These are phyloP conservation scores for Agapornis canus DNA, from an alignment of 2,797 vertebrate species.

Conservation along the genomic window DNA sequence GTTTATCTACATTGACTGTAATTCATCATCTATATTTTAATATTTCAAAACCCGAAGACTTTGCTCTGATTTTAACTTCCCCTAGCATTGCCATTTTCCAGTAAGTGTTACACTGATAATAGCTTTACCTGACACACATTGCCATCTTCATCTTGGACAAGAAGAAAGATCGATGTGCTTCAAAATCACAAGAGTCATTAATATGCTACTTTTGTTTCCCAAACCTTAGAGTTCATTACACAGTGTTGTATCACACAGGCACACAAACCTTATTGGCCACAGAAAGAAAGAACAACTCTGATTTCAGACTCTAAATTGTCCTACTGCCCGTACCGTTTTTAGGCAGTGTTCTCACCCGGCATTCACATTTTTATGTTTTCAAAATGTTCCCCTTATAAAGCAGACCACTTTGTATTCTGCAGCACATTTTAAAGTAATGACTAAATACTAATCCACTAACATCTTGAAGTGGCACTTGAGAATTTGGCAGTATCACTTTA, in stretches of 20 bases:
- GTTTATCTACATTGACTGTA: constrained; percentile 17
- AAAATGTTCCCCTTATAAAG: not conserved
- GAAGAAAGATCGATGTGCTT: not conserved
- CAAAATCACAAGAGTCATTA: not conserved
- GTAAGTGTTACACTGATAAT: not conserved
- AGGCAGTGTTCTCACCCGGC: not conserved
- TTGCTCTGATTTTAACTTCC: not conserved
- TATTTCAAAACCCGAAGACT: not conserved
- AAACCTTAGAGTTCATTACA: not conserved
- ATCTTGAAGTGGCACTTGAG: not conserved
- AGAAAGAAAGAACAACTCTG: not conserved
- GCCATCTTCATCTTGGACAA: not conserved
- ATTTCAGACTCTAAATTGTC: not conserved
- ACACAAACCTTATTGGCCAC: not conserved
- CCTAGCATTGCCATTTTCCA: not conserved
- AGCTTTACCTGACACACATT: not conserved
- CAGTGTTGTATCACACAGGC: not conserved
- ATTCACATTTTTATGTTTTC: not conserved
- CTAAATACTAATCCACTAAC: not conserved
- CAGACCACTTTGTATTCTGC: not conserved
- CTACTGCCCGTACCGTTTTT: not conserved
- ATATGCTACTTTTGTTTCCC: not conserved
- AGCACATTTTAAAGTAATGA: not conserved
- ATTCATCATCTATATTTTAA: not conserved
- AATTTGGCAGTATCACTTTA: constrained; percentile 27